These are phyloP conservation scores for Drosophila parthenogenetica DNA, from an alignment of 2,888 invertebrate species.

Conservation along the genomic window DNA sequence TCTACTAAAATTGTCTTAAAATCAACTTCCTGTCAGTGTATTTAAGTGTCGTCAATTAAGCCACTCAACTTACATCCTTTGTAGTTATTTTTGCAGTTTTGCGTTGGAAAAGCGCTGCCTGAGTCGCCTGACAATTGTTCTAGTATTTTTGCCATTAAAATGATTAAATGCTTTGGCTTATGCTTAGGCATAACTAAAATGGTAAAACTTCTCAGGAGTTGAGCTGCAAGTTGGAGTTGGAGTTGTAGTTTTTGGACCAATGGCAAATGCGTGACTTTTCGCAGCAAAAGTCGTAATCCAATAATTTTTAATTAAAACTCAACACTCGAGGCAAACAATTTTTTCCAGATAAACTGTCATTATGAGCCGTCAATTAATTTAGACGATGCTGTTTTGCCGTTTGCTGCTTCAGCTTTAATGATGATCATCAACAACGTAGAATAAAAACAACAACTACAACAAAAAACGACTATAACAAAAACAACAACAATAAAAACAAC, in stretches of 20 bases:
- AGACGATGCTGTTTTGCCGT: conserved; percentile 57
- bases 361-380: conserved; percentile 82
- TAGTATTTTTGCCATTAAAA: conserved; percentile 76
- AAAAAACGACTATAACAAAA: conserved; percentile 15
- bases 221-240: not conserved
- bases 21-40: too few species aligned
- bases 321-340: conserved; percentile 80
- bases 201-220: conserved; percentile 24
- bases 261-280: conserved; percentile 64
- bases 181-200: conserved; percentile 83
- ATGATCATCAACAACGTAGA: conserved; percentile 66
- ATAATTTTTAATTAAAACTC: conserved; percentile 81
- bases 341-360: conserved; percentile 81
- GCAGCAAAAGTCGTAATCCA: conserved; percentile 72
- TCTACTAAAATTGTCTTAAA: too few species aligned
- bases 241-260: conserved; percentile 21
- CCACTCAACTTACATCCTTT: not conserved
- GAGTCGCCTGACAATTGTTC: conserved; percentile 70
- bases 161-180: conserved; percentile 83
- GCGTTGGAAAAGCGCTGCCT: conserved; percentile 10
- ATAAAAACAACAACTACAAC: conserved; percentile 23
- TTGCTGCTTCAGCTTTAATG: conserved; percentile 75
- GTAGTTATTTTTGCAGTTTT: conserved; percentile 18
- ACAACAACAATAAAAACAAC: conserved; percentile 48
- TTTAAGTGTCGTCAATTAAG: not conserved